A percentile compares a stretch with the other conserved stretches of the same genome.
Evolutionary conservation across 92 coral and sea anemone genomes (phyloP).

Genomic region (Pocillopora meandrina): DNA sequence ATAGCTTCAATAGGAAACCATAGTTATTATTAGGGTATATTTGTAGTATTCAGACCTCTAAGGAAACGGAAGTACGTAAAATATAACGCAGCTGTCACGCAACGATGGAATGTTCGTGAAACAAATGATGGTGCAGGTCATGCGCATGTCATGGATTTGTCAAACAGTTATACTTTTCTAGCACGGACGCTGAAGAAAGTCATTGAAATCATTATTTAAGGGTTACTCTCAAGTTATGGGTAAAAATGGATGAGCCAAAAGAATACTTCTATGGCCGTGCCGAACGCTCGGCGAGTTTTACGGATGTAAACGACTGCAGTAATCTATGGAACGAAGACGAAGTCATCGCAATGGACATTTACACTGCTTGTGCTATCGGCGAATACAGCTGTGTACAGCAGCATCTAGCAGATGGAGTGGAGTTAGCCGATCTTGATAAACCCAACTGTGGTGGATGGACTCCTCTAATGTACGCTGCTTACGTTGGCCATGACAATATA

Average conservation of each 20-base stretch:
- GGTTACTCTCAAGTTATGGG: not conserved
- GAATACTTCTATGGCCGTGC: not conserved
- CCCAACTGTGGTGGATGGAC: conserved; percentile 90
- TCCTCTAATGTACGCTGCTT: conserved; percentile 89
- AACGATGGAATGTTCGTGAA: not conserved
- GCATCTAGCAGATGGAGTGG: conserved; percentile 58
- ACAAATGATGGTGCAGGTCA: not conserved
- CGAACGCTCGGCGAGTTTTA: conserved; percentile 14
- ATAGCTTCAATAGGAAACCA: too few species aligned
- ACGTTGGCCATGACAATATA: conserved; percentile 83
- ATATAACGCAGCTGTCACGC: not conserved
- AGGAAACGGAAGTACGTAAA: not conserved
- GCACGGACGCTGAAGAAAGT: too few species aligned
- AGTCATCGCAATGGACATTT: conserved; percentile 71
- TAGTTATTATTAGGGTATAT: too few species aligned
- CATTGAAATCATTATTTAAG: not conserved
- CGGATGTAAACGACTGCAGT: conserved; percentile 27
- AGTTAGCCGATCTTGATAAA: conserved; percentile 53
- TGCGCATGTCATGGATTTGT: not conserved
- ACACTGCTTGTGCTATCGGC: conserved; percentile 88
- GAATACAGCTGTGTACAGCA: conserved; percentile 67
- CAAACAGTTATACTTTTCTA: too few species aligned
- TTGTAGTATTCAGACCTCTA: too few species aligned
- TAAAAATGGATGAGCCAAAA: not conserved
- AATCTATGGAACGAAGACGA: conserved; percentile 79